Base-by-base conservation (phyloP, 37 sponge, comb jelly and placozoan species). In the Axinella damicornis region DNA sequence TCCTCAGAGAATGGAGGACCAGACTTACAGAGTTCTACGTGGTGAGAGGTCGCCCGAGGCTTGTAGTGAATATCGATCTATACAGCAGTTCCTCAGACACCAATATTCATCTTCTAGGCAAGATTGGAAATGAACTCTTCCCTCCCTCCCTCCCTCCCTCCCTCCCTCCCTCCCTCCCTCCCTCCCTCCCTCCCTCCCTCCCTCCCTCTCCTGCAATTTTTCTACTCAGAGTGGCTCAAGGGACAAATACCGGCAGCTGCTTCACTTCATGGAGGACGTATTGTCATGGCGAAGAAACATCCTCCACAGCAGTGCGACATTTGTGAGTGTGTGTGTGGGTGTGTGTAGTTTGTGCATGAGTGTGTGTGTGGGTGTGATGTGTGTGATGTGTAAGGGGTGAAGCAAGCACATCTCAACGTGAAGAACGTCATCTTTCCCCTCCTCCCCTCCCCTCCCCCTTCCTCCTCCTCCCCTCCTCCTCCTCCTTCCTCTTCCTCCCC, bases 1-100 rank as follows among this genome's bases (percentile, higher is more conserved):
- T 39, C 6, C 88, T 92, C 46, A 74, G 76, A 38, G 81, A 83
- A 61, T 92, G 88, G 85, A 60, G 69, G 34, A 16, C 32, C 18
- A 80, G 80, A 21, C 83, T 84, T n/a, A 30, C 34, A 22, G 33
- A 84, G 18, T 54, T 76, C 54, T 93, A 85, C 64, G 37, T 76
- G 53, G 93, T 88, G 18, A 79, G 87, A 46, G 46, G 46, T 12
- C n/a, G n/a, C n/a, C n/a, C n/a, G n/a, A n/a, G n/a, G n/a, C 46
- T 12, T 46, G 46, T 46, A 12, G 46, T 46, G 4, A 46, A 9
- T 9, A 4, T 46, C 46, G 4, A n/a, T n/a, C n/a, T n/a, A n/a
- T n/a, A n/a, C n/a, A n/a, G n/a, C n/a, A n/a, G n/a, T n/a, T n/a
- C n/a, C n/a, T n/a, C n/a, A n/a, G n/a, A n/a, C n/a, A n/a, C n/a